phyloP scores from a whole-genome alignment of 2,888 invertebrate species.

The Parapristionchus giblindavisi region DNA sequence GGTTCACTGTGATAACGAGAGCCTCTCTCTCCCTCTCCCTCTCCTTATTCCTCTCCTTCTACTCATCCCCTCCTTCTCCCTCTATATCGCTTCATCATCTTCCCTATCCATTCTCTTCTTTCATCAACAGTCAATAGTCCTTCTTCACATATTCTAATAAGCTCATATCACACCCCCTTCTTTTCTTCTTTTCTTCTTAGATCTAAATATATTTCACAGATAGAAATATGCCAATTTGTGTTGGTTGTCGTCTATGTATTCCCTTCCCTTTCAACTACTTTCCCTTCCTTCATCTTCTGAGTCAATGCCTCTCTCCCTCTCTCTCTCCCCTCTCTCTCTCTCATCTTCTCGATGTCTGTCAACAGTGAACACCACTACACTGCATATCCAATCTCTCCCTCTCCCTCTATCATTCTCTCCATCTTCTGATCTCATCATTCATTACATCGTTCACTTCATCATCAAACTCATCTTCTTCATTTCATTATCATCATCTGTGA shows the following conservation, averaged over 20 bases:
- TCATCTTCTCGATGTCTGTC: no score
- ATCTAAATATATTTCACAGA: no score
- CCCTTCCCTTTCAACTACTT: background rate
- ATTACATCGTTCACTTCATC: no score
- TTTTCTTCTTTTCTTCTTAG: background rate
- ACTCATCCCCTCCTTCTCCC: background rate
- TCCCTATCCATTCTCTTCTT: background rate
- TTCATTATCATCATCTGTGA: background rate
- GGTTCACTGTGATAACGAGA: slow-evolving; percentile 29
- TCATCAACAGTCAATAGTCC: no score
- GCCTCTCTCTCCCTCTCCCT: slow-evolving; percentile 6
- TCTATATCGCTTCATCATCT: background rate
- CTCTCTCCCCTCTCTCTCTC: background rate
- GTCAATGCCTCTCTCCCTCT: no score
- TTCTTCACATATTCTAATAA: no score
- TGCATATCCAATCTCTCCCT: no score
- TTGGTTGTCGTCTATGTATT: slow-evolving; percentile 9
- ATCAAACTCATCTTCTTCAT: background rate
- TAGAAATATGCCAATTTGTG: background rate
- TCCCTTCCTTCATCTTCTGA: background rate
- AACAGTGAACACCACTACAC: no score
- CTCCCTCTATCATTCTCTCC: no score
- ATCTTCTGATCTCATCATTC: no score
- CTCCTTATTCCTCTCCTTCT: slow-evolving; percentile 2
- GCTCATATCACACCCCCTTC: slow-evolving; percentile 1